These are phyloP conservation scores for Caenorhabditis panamensis DNA, from an alignment of 2,888 invertebrate species.

Conservation along the genomic window DNA sequence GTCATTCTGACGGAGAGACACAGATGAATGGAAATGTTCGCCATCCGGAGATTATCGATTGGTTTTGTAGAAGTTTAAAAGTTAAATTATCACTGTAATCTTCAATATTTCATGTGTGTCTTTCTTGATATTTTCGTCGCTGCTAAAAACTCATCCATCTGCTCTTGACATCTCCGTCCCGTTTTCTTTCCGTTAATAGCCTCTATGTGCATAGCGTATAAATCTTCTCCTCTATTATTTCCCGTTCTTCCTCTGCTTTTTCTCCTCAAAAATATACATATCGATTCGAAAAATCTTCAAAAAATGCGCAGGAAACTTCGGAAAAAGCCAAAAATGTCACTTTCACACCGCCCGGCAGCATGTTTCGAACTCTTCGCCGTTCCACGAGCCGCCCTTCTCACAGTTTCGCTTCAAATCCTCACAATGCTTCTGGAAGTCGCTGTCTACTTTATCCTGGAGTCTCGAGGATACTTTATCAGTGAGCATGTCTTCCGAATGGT, in stretches of 20 bases:
- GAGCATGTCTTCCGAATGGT: constrained; percentile 70
- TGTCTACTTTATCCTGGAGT: constrained; percentile 72
- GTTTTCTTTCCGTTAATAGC: constrained; percentile 1
- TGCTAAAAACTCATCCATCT: background rate
- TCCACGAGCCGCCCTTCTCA: constrained; percentile 47
- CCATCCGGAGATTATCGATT: background rate
- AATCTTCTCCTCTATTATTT: no score
- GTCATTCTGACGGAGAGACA: background rate
- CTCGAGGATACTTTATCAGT: constrained; percentile 68
- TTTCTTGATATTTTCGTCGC: no score
- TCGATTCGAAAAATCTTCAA: background rate
- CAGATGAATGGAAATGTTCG: background rate
- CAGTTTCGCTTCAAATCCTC: constrained; percentile 43
- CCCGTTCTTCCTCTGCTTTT: background rate
- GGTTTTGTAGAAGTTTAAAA: background rate
- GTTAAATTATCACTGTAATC: constrained; percentile 5
- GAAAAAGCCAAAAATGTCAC: constrained; percentile 9
- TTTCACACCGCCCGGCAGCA: constrained; percentile 32
- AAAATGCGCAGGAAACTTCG: constrained; percentile 35
- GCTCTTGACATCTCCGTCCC: constrained; percentile 25
- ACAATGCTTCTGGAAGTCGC: constrained; percentile 66
- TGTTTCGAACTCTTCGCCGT: constrained; percentile 57
- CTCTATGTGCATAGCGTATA: background rate
- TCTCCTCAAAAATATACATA: background rate
- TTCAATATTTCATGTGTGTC: background rate